phyloP scores from a whole-genome alignment of 2,797 vertebrate species.

The Basileuterus tristriatus region DNA sequence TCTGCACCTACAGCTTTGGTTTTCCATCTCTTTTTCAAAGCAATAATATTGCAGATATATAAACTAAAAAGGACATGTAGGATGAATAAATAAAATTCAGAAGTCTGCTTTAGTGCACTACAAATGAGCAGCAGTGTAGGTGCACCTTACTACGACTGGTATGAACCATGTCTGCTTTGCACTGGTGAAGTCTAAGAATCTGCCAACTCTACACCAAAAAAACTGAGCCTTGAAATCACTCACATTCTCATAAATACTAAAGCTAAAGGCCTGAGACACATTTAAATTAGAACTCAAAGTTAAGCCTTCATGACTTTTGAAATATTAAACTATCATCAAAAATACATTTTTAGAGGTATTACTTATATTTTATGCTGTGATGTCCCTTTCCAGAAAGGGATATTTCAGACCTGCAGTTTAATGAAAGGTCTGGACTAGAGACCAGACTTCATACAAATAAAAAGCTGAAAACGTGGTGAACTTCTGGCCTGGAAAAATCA shows the following conservation, averaged over 20 bases:
- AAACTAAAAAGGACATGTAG: neutral
- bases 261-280: conserved; percentile 4
- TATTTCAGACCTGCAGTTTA: conserved; percentile 1
- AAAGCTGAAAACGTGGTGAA: neutral
- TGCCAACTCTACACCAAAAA: conserved; percentile 11
- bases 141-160: neutral
- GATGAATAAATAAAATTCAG: conserved; percentile 15
- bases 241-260: conserved; percentile 63
- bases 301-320: conserved; percentile 63
- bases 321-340: conserved; percentile 70
- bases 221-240: conserved; percentile 6
- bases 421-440: neutral
- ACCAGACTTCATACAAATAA: neutral
- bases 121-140: neutral
- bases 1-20: neutral
- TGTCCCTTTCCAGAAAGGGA: conserved; percentile 11
- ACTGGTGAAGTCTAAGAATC: neutral
- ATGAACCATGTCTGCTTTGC: neutral
- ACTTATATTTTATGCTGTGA: conserved; percentile 5
- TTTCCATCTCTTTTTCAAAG: neutral
- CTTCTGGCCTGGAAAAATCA: neutral
- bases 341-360: conserved; percentile 49
- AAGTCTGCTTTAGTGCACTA: neutral
- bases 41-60: neutral
- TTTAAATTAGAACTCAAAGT: conserved; percentile 41